Base-by-base conservation (phyloP, 2,888 invertebrate species). In the Aleiodes leptofemur region DNA sequence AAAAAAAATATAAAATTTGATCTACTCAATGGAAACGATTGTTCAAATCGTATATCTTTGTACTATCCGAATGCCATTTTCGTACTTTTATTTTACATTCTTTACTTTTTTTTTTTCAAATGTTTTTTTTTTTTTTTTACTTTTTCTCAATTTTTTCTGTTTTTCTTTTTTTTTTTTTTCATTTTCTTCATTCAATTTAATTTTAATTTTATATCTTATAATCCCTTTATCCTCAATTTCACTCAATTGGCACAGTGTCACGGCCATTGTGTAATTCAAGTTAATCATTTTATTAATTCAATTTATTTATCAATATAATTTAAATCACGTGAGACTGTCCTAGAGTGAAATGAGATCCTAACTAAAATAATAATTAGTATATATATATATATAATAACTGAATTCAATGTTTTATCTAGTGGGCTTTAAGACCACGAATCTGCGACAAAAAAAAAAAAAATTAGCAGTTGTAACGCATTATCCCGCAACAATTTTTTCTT, bases 51-150 rank as follows among this genome's bases (percentile, higher is more conserved):
- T 85, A 83, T 84, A 82, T 76, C 79, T 88, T 89, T 89, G 89
- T 89, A 89, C 89, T 89, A 83, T 88, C 88, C 88, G 88, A 89
- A 89, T 89, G 89, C 89, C 89, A 89, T 88, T 89, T 89, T 89
- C 75, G 74, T 76, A 16, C 72, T 77, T 80, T 76, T 86, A 86
- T 86, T 78, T 86, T 87, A 87, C 87, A 86, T 80, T 80, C 83
- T 72, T 82, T 78, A 76, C 73, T 50, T 38, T 59, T 53, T 23
- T 23, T 23, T 23, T 23, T 23, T 23, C 23, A 23, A 23, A 23
- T 59, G 13, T 50, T 14, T 57, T 68, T 72, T 51, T 11, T 3
- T 9, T 43, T 56, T 51, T 7, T 50, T 50, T 29, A 59, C 16
- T 50, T 34, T 71, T 50, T 34, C 14, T 23, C 23, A 23, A 48